Evolutionary conservation across 2,888 invertebrate species (phyloP).

Genomic region (Polydesmus complanatus): DNA sequence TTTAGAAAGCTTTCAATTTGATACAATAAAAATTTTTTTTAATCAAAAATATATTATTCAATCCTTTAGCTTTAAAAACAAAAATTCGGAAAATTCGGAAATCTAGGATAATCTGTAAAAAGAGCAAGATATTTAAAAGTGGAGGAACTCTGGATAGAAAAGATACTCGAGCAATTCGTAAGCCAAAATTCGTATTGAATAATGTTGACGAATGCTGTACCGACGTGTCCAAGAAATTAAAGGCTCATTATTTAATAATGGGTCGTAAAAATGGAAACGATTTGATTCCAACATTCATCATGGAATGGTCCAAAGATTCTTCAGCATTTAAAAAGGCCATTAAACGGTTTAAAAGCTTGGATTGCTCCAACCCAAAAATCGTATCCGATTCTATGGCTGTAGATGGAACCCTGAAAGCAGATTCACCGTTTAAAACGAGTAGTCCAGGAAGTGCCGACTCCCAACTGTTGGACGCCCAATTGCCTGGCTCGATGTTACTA

Average conservation of each 20-base stretch:
- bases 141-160: conserved; percentile 25
- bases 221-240: conserved; percentile 25
- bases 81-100: conserved; percentile 29
- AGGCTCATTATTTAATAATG: conserved; percentile 33
- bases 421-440: conserved; percentile 1
- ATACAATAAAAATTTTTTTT: neutral
- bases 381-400: conserved; percentile 16
- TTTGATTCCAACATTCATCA: conserved; percentile 33
- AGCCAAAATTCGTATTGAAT: conserved; percentile 29
- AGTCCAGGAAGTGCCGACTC: neutral
- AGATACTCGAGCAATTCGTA: conserved; percentile 26
- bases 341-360: conserved; percentile 32
- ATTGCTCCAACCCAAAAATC: conserved; percentile 31
- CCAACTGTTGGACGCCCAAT: neutral
- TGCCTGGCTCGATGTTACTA: neutral
- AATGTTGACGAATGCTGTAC: conserved; percentile 32
- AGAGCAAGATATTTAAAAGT: conserved; percentile 29
- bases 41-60: neutral
- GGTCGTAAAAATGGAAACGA: conserved; percentile 28
- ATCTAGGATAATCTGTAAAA: conserved; percentile 29
- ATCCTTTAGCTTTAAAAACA: conserved; percentile 32
- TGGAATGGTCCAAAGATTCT: conserved; percentile 33
- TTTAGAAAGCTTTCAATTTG: neutral
- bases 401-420: conserved; percentile 7
- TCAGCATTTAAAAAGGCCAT: conserved; percentile 33